Percentiles rank a stretch among this genome's conserved stretches.
These are phyloP conservation scores for Falco rusticolus DNA, from an alignment of 2,797 vertebrate genomes.

Conservation along the genomic window DNA sequence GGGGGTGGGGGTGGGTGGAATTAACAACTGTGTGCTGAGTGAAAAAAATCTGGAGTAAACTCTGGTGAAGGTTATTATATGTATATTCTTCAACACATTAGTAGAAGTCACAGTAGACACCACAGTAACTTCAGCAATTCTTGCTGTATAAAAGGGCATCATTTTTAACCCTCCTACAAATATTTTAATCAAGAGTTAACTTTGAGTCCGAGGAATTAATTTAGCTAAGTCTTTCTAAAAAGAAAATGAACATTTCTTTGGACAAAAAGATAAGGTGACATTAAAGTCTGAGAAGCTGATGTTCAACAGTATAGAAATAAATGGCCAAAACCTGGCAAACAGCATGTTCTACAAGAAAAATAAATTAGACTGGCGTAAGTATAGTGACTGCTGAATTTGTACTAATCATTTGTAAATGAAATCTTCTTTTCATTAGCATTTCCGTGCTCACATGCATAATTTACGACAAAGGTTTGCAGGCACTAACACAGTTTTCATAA, in stretches of 20 bases:
- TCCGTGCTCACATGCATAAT: slow-evolving; percentile 64
- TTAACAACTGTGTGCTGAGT: not conserved
- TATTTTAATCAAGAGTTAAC: not conserved
- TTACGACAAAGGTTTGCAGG: slow-evolving; percentile 60
- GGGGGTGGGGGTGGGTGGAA: no score
- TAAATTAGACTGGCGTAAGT: slow-evolving; percentile 51
- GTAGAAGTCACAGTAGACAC: not conserved
- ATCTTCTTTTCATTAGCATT: slow-evolving; percentile 73
- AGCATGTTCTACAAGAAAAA: slow-evolving; percentile 50
- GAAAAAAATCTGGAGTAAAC: not conserved
- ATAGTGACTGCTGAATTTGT: slow-evolving; percentile 64
- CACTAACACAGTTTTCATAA: slow-evolving; percentile 64
- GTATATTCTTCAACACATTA: not conserved
- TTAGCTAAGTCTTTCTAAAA: not conserved
- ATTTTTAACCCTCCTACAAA: not conserved
- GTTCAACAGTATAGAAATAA: slow-evolving; percentile 10
- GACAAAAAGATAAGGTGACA: slow-evolving; percentile 13
- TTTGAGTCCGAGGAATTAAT: not conserved
- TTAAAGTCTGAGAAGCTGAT: slow-evolving; percentile 2
- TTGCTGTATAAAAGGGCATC: not conserved
- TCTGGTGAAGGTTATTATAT: not conserved
- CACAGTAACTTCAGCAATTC: not conserved
- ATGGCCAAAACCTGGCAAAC: slow-evolving; percentile 39
- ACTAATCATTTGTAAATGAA: slow-evolving; percentile 70
- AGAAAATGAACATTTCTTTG: not conserved